phyloP scores from a whole-genome alignment of 1,140 invertebrate species.

The Lepidotrigona ventralis region DNA sequence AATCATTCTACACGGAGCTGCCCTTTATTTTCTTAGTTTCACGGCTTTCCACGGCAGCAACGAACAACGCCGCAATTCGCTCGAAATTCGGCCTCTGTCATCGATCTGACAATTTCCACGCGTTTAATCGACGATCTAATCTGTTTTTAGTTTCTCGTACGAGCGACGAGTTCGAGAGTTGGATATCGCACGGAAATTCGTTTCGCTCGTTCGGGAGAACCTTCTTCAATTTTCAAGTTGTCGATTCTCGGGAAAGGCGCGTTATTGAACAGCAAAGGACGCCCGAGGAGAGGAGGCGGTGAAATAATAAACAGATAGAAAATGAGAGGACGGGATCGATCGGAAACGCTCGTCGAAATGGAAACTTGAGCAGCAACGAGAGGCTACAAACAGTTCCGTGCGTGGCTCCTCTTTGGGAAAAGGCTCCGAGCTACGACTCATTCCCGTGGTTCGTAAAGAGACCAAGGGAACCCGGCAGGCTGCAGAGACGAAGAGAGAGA shows the following conservation, averaged over 20 bases:
- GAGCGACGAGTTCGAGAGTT: no score
- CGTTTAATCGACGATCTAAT: neutral
- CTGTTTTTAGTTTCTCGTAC: neutral
- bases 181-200: neutral
- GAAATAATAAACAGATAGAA: conserved; percentile 8
- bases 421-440: conserved; percentile 60
- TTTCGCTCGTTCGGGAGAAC: neutral
- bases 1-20: neutral
- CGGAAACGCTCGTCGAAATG: conserved; percentile 37
- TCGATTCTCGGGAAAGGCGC: neutral
- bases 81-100: neutral
- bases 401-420: conserved; percentile 49
- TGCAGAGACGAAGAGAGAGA: conserved; percentile 10
- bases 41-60: conserved; percentile 3
- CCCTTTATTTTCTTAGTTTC: conserved; percentile 14
- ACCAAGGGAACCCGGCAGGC: conserved; percentile 39
- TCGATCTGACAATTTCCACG: neutral
- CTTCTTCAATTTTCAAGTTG: neutral
- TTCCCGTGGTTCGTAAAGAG: conserved; percentile 63
- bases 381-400: conserved; percentile 56
- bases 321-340: conserved; percentile 23
- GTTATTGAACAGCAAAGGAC: conserved; percentile 10
- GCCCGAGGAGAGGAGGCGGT: neutral
- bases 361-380: conserved; percentile 40
- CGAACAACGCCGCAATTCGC: neutral